Base-by-base conservation (phyloP, 2,797 vertebrate genomes). In the Triplophysa bombifrons region DNA sequence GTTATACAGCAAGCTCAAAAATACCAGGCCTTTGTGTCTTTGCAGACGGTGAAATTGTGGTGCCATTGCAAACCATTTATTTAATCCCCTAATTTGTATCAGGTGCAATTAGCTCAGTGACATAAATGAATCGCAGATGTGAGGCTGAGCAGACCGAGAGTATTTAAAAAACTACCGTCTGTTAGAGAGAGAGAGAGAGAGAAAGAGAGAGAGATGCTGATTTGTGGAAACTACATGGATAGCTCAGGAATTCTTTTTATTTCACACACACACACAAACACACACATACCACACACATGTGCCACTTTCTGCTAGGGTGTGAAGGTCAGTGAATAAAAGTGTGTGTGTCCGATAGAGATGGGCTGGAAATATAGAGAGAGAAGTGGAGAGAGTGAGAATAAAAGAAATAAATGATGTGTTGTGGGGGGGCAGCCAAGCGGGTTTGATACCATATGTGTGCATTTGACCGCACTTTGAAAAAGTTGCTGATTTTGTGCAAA, bases 401-500 rank as follows among this genome's bases (percentile, higher is more conserved):
- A 58, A 75, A 82, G 76, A 80, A 74, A 70, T 73, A 79, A 74
- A 79, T 74, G 65, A 51, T 69, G 55, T 70, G 67, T 64, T 13
- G 70, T 56, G 71, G 63, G 76, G 60, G 68, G 55, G 74, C 74
- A 85, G 82, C 74, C 85, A 76, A 80, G 74, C 80, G 72, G 55
- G 83, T 89, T 85, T 81, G 84, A 88, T 77, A 87, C 82, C 80
- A 86, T 69, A 87, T 88, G 88, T 80, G 84, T 85, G 78, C 86
- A 79, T 90, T 89, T 90, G 88, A 90, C 80, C 87, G 85, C 85
- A 85, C 82, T 87, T 89, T 85, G 75, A 77, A 85, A 90, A 93
- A 92, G 86, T 88, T 92, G 92, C 90, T 93, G 92, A 93, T 90
- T 91, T 92, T 78, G 89, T 89, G 86, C 84, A 90, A 92, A 91